These are phyloP conservation scores for Myotis myotis DNA, from an alignment of 2,797 vertebrate genomes.

Conservation along the genomic window DNA sequence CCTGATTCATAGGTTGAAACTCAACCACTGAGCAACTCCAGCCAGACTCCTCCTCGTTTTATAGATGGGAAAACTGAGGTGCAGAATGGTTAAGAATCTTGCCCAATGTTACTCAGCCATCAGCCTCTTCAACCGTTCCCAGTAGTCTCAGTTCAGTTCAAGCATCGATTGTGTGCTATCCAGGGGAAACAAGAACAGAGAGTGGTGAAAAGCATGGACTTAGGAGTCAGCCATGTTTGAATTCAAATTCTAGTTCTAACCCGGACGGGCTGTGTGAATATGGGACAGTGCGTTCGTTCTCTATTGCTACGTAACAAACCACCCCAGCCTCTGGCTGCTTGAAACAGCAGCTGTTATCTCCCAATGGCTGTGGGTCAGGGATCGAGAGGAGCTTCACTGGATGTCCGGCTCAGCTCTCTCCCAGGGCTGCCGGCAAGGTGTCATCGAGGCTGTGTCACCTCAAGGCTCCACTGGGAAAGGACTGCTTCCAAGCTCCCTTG, in stretches of 20 bases:
- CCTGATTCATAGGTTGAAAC: not conserved
- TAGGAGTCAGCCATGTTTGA: not conserved
- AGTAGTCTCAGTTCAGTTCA: not conserved
- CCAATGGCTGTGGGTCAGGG: not conserved
- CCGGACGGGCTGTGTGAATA: not conserved
- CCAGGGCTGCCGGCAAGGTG: not conserved
- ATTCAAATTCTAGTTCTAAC: not conserved
- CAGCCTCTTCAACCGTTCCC: not conserved
- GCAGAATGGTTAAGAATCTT: not conserved
- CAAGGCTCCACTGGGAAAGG: not conserved
- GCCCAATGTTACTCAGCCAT: not conserved
- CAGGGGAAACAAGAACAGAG: not conserved
- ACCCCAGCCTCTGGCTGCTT: not conserved
- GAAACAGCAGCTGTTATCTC: not conserved
- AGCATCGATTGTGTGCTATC: accelerated
- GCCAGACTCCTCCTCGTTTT: not conserved
- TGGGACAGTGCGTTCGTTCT: not conserved
- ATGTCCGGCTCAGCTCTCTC: not conserved
- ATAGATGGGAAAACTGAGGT: not conserved
- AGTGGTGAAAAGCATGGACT: not conserved
- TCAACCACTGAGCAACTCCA: not conserved
- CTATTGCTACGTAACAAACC: not conserved
- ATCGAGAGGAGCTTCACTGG: not conserved
- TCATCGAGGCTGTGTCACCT: too few relatives aligned
- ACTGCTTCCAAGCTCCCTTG: not conserved